Conservation (phyloP, 2,113 vertebrate genomes). For the Phocoena sinus region DNA sequence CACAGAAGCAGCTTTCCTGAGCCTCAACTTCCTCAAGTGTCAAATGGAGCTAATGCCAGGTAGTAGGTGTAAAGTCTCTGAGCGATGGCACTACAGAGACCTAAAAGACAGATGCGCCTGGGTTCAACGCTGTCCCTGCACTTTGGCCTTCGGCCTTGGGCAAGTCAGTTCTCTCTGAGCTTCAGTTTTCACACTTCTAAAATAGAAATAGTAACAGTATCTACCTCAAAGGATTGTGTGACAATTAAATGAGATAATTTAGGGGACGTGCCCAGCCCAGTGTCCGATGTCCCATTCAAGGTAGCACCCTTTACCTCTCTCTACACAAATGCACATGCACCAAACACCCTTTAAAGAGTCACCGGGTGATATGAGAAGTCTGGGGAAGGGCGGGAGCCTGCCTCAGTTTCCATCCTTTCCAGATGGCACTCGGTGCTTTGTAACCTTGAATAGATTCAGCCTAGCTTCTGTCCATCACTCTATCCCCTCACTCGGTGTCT, state of each 20-base stretch:
- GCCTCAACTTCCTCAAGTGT: background rate
- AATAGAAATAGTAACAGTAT: background rate
- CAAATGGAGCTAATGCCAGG: background rate
- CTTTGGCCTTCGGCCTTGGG: background rate
- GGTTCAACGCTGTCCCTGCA: background rate
- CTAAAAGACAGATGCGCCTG: background rate
- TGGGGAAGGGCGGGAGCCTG: background rate
- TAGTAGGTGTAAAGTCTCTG: background rate
- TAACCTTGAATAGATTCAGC: background rate
- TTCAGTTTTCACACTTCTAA: background rate
- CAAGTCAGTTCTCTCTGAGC: background rate
- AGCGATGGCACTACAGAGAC: background rate
- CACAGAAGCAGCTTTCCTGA: background rate
- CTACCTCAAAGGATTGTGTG: background rate
- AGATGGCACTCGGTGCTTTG: background rate
- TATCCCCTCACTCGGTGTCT: background rate
- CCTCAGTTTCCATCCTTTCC: background rate
- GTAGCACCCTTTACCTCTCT: accelerated
- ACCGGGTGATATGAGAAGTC: background rate
- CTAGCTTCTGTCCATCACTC: background rate
- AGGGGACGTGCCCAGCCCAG: background rate
- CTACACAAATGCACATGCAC: background rate
- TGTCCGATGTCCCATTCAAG: too few relatives aligned
- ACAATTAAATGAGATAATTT: background rate
- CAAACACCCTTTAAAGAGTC: background rate